Conservation (phyloP, 2,113 vertebrate species). For the Symphodus melops region DNA sequence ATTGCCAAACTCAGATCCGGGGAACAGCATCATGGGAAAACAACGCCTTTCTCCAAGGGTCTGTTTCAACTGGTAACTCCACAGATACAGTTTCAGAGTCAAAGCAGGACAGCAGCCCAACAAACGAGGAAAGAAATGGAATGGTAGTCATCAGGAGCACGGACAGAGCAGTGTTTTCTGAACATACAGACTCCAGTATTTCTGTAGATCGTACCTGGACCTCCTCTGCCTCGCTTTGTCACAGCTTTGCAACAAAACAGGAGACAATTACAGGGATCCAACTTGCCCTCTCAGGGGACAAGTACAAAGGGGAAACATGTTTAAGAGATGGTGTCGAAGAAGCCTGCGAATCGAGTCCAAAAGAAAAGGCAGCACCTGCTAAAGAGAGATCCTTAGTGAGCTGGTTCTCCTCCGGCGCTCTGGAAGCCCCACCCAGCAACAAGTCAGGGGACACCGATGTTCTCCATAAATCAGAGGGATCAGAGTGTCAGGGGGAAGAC, state of each 20-base stretch:
- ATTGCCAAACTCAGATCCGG: conserved; percentile 78
- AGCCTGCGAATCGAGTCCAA: conserved; percentile 60
- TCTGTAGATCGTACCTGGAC: conserved; percentile 59
- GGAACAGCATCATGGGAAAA: conserved; percentile 69
- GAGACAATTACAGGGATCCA: conserved; percentile 28
- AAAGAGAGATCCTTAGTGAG: conserved; percentile 46
- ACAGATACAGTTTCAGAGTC: conserved; percentile 34
- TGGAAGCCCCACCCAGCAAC: conserved; percentile 6
- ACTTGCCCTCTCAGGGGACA: conserved; percentile 29
- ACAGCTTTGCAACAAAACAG: conserved; percentile 31
- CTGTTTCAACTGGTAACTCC: conserved; percentile 33
- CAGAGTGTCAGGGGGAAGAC: conserved; percentile 53
- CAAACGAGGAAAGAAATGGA: conserved; percentile 64
- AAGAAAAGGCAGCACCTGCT: conserved; percentile 50
- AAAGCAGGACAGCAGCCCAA: conserved; percentile 55
- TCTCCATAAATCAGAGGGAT: conserved; percentile 40
- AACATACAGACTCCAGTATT: conserved; percentile 43
- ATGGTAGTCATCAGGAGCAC: conserved; percentile 69
- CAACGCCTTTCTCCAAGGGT: conserved; percentile 49
- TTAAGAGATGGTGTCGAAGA: conserved; percentile 53
- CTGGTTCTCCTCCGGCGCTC: conserved; percentile 38
- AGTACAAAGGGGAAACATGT: conserved; percentile 31
- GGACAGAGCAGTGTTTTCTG: conserved; percentile 70
- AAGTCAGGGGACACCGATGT: conserved; percentile 16
- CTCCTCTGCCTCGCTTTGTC: conserved; percentile 31